Evolutionary conservation across 2,888 invertebrate species (phyloP).

Genomic region (Eristalis tenax): DNA sequence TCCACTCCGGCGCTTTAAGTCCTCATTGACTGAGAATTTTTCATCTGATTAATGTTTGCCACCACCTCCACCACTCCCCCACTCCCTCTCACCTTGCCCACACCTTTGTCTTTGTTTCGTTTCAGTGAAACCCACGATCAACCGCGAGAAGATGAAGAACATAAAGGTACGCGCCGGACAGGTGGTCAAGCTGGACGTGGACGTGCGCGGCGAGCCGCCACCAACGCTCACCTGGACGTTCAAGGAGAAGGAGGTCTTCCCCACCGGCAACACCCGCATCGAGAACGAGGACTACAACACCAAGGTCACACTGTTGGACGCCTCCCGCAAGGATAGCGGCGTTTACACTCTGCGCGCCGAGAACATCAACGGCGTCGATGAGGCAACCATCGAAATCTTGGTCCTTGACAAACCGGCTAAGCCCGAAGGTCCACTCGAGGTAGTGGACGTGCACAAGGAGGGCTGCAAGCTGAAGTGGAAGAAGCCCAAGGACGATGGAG

Average conservation of each 20-base stretch:
- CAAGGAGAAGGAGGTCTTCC: conserved; percentile 84
- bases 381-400: conserved; percentile 95
- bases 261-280: conserved; percentile 87
- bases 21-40: neutral
- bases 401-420: conserved; percentile 85
- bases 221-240: conserved; percentile 92
- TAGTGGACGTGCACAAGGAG: conserved; percentile 94
- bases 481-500: conserved; percentile 97
- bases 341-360: conserved; percentile 95
- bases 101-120: conserved; percentile 5
- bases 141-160: conserved; percentile 94
- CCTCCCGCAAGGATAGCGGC: conserved; percentile 93
- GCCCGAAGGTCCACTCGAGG: conserved; percentile 93
- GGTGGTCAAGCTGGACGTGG: conserved; percentile 94
- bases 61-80: neutral
- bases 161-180: conserved; percentile 95
- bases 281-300: conserved; percentile 96
- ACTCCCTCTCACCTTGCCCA: neutral
- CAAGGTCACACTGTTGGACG: conserved; percentile 89
- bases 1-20: conserved; percentile 1
- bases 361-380: conserved; percentile 96
- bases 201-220: conserved; percentile 97
- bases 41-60: neutral
- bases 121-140: conserved; percentile 96
- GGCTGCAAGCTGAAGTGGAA: conserved; percentile 97